Evolutionary conservation across 2,888 invertebrate species (phyloP), one percentile per base, ranked within the genome.

Genomic region (Amphipoea oculea): DNA sequence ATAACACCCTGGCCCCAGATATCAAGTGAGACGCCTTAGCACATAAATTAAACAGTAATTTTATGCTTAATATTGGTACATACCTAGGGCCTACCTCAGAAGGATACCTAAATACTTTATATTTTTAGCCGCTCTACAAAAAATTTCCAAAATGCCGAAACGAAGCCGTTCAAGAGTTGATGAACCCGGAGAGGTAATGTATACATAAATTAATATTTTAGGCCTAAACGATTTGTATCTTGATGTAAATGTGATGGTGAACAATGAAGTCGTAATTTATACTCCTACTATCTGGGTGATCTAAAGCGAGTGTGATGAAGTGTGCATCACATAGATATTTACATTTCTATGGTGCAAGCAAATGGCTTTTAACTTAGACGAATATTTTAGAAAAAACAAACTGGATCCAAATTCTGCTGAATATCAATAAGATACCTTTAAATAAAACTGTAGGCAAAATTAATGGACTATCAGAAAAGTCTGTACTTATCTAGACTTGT

Each of bases 161-260:
- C 71, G 71, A 62, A 71, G 71, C 42, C 71, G 62, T 71, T n/a
- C 62, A 62, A 71, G 62, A 42, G 62, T 71, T 42, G 62, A 62
- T 7, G 71, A 42, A 6, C 71, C 42, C 4, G 29, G 23, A 54
- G 71, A 71, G 71, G 71, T 71, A 71, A 60, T 5, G 17, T 60
- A n/a, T 60, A 40, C 54, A 54, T 40, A n/a, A 54, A 36, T 36
- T 36, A 36, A 54, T 54, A 51, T 69, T 51, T 29, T 36, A 29
- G 29, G 29, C 29, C 20, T 48, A 12, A 29, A 29, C 48, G 20
- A 20, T 48, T 48, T 45, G 17, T 17, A 23, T 40, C 40, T 4
- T 5, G 23, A 23, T 40, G 42, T 67, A n/a, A 17, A 67, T 69
- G 7, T 51, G 69, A 54, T 36, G 36, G n/a, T n/a, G 9, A 42